Evolutionary conservation across 2,888 invertebrate genomes (phyloP).

Genomic region (Heteromyza rotundicornis): DNA sequence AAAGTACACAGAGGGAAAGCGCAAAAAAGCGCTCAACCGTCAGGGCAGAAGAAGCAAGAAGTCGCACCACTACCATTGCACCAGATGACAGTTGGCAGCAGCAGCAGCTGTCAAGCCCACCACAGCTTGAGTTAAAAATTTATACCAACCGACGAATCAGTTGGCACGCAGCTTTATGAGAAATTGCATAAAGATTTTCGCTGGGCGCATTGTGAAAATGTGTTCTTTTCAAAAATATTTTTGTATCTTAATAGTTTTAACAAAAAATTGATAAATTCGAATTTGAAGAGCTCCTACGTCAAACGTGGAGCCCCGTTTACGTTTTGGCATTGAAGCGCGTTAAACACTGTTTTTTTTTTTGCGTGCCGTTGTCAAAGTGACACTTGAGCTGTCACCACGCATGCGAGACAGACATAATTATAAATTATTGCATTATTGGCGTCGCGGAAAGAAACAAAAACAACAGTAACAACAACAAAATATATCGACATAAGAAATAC

Average conservation of each 20-base stretch:
- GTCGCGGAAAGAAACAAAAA: too few species aligned
- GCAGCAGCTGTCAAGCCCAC: conserved; percentile 22
- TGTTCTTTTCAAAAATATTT: background rate
- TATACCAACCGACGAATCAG: conserved; percentile 39
- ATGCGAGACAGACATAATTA: too few species aligned
- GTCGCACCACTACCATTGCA: background rate
- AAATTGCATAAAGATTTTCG: conserved; percentile 21
- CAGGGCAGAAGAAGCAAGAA: background rate
- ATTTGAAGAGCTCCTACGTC: too few species aligned
- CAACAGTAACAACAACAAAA: too few species aligned
- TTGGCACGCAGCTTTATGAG: conserved; percentile 50
- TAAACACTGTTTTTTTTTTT: too few species aligned
- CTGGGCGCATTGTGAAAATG: background rate
- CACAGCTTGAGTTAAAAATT: conserved; percentile 22
- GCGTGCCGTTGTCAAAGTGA: too few species aligned
- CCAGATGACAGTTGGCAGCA: conserved; percentile 23
- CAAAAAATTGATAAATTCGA: too few species aligned
- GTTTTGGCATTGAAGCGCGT: too few species aligned
- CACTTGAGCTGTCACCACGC: too few species aligned
- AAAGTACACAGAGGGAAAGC: background rate
- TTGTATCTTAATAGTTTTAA: background rate
- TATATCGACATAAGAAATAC: background rate
- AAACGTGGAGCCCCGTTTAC: too few species aligned
- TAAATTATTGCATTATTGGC: too few species aligned
- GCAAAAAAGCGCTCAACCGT: conserved; percentile 18